Base-by-base conservation (phyloP, 2,113 vertebrate genomes). In the Thunnus maccoyii region DNA sequence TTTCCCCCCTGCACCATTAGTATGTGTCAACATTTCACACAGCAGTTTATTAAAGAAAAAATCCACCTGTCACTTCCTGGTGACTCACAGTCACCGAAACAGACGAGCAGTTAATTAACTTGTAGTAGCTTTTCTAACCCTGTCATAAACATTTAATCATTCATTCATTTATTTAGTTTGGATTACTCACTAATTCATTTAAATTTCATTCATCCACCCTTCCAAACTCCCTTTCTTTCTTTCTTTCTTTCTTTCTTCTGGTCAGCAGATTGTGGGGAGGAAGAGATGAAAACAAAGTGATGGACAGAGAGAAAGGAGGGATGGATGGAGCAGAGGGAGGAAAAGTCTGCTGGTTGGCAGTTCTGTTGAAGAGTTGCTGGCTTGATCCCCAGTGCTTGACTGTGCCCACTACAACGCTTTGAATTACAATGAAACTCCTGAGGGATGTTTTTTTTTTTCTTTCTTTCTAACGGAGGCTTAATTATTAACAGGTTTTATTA, bases 351-450 rank as follows among this genome's bases (percentile, higher is more conserved):
- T 69, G 61, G 47, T 17, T 86, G 85, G 83, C 64, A 82, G 16
- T 80, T 70, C 63, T 71, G 54, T 82, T 78, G 73, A 76, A 55
- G 48, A 86, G 76, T 74, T 51, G 46, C 72, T 88, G 90, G 88
- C 90, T 75, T 84, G 60, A 79, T 85, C 86, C 84, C 82, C 84
- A 64, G 82, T 51, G 57, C 20, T 32, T 76, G 67, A 64, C 63
- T 65, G 81, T 78, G 88, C 86, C 86, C 78, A 84, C 84, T 72
- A 82, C 77, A 74, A 74, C 12, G 22, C 61, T 83, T 27, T 86
- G 77, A 82, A 86, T 88, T 71, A 79, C 72, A 86, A 77, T 69
- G 9, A 84, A 82, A 80, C 61, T 90, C 86, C 81, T 17, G 2
- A 64, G 90, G 83, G 86, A 88, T 3, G 17, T 20, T 61, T 62